Evolutionary conservation across 1,140 invertebrate genomes (phyloP).

Genomic region (Rhagoletis zephyria): DNA sequence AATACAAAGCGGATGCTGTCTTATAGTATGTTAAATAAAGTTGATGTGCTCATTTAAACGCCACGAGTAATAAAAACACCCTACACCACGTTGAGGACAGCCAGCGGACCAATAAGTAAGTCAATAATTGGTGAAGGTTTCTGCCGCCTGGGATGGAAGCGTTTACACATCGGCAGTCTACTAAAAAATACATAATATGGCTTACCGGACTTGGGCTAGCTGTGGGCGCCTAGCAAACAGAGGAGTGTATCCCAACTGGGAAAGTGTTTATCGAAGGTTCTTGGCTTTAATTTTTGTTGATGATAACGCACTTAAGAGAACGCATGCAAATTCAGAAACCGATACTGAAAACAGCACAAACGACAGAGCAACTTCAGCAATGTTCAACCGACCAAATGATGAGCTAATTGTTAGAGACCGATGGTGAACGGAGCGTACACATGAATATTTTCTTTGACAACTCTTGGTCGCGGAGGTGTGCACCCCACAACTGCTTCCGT

Average conservation of each 20-base stretch:
- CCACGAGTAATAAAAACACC: background rate
- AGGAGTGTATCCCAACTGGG: background rate
- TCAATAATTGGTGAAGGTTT: background rate
- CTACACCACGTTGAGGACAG: background rate
- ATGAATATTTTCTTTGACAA: background rate
- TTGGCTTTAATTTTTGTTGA: slow-evolving; percentile 16
- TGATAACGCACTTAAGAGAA: slow-evolving; percentile 39
- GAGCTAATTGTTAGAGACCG: too few relatives aligned
- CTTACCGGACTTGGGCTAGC: background rate
- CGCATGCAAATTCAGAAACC: slow-evolving; percentile 1
- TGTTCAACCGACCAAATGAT: background rate
- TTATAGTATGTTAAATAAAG: slow-evolving; percentile 6
- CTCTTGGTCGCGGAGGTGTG: background rate
- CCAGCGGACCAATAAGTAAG: background rate
- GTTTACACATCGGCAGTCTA: background rate
- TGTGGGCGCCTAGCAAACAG: background rate
- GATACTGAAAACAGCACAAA: too few relatives aligned
- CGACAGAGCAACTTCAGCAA: background rate
- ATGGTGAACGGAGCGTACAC: background rate
- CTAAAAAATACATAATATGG: background rate
- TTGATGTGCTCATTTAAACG: background rate
- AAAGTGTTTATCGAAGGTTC: background rate
- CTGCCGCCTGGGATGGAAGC: background rate
- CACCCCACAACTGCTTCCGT: background rate
- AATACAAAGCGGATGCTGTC: background rate